These are phyloP conservation scores for Eupithecia subumbrata DNA, from an alignment of 2,888 invertebrate species.

Conservation along the genomic window DNA sequence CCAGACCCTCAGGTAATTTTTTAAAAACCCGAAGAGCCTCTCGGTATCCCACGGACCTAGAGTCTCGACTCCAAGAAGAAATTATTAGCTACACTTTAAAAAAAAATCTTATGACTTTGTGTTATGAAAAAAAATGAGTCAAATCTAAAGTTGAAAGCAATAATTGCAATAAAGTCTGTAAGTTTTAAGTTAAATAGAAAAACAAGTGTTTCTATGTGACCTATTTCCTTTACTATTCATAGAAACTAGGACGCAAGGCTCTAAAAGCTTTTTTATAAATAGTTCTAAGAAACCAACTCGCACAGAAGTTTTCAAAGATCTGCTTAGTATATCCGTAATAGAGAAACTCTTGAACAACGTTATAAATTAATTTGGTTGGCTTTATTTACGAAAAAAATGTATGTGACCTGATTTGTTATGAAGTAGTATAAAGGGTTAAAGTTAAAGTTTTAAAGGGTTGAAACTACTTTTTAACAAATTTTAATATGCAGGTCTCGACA, in stretches of 20 bases:
- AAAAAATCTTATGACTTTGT: no score
- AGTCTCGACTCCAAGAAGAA: no score
- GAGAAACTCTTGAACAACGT: neutral
- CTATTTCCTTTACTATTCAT: slow-evolving; percentile 20
- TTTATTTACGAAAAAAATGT: neutral
- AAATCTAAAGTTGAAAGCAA: neutral
- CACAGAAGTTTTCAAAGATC: slow-evolving; percentile 13
- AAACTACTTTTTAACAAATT: neutral
- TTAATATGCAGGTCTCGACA: neutral
- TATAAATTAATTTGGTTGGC: neutral
- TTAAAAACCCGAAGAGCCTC: no score
- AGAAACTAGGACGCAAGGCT: slow-evolving; percentile 24
- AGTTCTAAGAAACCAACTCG: slow-evolving; percentile 18
- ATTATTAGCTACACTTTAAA: no score
- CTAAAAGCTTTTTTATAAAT: slow-evolving; percentile 24
- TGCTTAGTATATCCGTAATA: neutral
- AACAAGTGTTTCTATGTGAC: slow-evolving; percentile 17
- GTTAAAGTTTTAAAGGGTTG: no score
- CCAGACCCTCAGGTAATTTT: no score
- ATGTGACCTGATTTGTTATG: neutral
- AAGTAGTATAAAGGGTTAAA: no score
- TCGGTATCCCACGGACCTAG: no score
- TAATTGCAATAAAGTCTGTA: neutral
- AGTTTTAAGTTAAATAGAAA: neutral
- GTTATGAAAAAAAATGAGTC: no score